Evolutionary conservation across 2,888 invertebrate species (phyloP).

Genomic region (Drosophila neoperkinsi): DNA sequence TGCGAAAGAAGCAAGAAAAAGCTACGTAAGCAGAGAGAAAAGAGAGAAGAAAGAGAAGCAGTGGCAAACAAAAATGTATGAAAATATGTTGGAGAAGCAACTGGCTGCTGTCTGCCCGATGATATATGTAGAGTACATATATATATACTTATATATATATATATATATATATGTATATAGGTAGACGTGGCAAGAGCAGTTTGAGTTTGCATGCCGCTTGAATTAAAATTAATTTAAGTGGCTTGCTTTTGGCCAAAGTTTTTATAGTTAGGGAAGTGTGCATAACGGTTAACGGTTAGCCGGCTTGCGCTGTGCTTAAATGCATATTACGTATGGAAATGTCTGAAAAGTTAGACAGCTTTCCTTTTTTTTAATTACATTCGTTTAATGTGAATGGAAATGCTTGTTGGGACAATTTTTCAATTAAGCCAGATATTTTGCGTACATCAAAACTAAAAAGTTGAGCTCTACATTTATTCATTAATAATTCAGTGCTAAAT

Average conservation of each 20-base stretch:
- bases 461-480: neutral
- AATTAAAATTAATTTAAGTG: slow-evolving; percentile 77
- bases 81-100: slow-evolving; percentile 60
- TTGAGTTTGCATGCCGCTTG: slow-evolving; percentile 52
- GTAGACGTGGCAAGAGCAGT: slow-evolving; percentile 10
- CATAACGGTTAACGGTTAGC: slow-evolving; percentile 35
- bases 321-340: slow-evolving; percentile 51
- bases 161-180: neutral
- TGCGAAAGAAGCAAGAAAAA: slow-evolving; percentile 1
- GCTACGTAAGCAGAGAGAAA: neutral
- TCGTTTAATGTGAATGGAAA: slow-evolving; percentile 20
- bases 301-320: slow-evolving; percentile 38
- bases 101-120: slow-evolving; percentile 26
- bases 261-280: slow-evolving; percentile 42
- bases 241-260: slow-evolving; percentile 70
- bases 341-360: slow-evolving; percentile 64
- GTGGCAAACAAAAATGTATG: slow-evolving; percentile 55
- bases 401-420: slow-evolving; percentile 1
- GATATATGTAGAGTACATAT: slow-evolving; percentile 13
- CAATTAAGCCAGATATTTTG: neutral
- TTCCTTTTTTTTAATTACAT: slow-evolving; percentile 59
- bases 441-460: neutral
- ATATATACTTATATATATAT: neutral
- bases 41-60: slow-evolving; percentile 7
- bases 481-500: neutral